Conservation (phyloP, 1,140 invertebrate genomes). For the Drosophila rhopaloa region DNA sequence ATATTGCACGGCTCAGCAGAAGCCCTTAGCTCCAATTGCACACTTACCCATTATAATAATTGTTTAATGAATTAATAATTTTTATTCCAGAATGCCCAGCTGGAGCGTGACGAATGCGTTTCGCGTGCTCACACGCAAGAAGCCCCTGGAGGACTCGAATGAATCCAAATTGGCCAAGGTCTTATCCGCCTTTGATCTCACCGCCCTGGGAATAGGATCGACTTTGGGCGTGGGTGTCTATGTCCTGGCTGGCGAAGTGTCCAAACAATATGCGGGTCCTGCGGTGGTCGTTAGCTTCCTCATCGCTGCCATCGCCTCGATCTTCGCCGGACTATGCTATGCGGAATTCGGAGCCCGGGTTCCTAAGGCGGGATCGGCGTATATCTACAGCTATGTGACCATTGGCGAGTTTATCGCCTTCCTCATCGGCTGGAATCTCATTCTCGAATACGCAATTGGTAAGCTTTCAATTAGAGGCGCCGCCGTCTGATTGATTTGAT, state of each 20-base stretch:
- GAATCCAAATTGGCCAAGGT: conserved; percentile 90
- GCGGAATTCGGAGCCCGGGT: conserved; percentile 95
- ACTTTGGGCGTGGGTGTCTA: conserved; percentile 97
- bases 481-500: conserved; percentile 54
- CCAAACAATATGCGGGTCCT: conserved; percentile 93
- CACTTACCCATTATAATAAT: conserved; percentile 10
- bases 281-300: conserved; percentile 94
- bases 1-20: conserved; percentile 55
- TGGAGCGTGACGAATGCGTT: conserved; percentile 70
- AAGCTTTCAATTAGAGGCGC: conserved; percentile 63
- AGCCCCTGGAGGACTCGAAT: conserved; percentile 75
- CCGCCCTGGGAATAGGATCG: conserved; percentile 92
- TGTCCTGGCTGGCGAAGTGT: conserved; percentile 94
- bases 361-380: conserved; percentile 93
- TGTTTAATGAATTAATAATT: conserved; percentile 14
- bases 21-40: conserved; percentile 24
- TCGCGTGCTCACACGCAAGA: conserved; percentile 73
- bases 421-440: conserved; percentile 94
- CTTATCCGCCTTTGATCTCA: conserved; percentile 92
- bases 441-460: conserved; percentile 96
- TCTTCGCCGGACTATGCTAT: conserved; percentile 94
- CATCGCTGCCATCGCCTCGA: conserved; percentile 94
- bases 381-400: conserved; percentile 95
- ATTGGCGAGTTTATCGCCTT: conserved; percentile 93
- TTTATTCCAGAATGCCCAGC: conserved; percentile 70